Percentiles rank a stretch among this genome's conserved stretches.
Evolutionary conservation across 2,113 vertebrate genomes (phyloP).

Genomic region (Mystacornis crossleyi): DNA sequence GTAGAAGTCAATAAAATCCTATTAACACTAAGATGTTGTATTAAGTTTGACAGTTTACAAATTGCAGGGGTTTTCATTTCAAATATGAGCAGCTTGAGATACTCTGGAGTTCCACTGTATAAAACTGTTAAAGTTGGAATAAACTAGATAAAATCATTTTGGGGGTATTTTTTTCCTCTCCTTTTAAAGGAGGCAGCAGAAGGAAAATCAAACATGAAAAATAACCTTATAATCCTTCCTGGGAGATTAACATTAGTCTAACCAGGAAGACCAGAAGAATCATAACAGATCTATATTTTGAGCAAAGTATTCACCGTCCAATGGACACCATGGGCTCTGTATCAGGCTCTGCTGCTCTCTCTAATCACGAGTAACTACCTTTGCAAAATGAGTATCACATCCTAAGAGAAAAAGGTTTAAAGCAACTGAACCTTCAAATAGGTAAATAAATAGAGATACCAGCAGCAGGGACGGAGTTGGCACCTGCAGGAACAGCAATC

Average conservation of each 20-base stretch:
- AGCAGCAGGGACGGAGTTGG: constrained; percentile 9
- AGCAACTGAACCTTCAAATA: constrained; percentile 20
- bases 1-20: constrained; percentile 59
- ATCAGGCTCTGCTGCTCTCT: not conserved
- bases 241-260: not conserved
- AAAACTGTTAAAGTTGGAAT: not conserved
- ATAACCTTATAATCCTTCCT: not conserved
- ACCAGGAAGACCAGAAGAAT: not conserved
- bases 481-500: constrained; percentile 15
- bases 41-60: constrained; percentile 61
- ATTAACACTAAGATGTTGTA: constrained; percentile 48
- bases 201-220: constrained; percentile 13
- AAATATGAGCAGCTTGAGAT: not conserved
- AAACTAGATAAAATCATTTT: not conserved
- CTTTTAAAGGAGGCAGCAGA: not conserved
- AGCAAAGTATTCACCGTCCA: not conserved
- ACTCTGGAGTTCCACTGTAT: not conserved
- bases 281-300: not conserved
- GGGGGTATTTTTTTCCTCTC: not conserved
- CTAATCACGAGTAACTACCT: not conserved
- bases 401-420: not conserved
- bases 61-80: constrained; percentile 51
- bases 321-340: not conserved
- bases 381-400: not conserved
- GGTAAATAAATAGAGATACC: constrained; percentile 28